Evolutionary conservation across 1,140 invertebrate species (phyloP).

Genomic region (Drosophila leontia): DNA sequence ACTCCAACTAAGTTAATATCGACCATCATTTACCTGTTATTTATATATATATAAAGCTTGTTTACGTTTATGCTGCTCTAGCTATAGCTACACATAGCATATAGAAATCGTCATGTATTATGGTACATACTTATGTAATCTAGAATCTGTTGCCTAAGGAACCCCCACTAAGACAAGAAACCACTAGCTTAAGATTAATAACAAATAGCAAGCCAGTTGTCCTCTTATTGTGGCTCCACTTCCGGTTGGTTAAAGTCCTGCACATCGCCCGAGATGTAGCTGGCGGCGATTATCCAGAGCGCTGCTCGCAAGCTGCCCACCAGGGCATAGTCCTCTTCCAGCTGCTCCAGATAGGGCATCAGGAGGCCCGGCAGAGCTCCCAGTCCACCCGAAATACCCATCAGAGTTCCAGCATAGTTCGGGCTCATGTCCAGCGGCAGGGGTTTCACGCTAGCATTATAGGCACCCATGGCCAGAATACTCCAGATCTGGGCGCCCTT

Average conservation of each 20-base stretch:
- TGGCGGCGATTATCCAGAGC: slow-evolving; percentile 59
- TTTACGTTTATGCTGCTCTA: slow-evolving; percentile 59
- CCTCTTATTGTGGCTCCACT: slow-evolving; percentile 10
- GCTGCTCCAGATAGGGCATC: slow-evolving; percentile 46
- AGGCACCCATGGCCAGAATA: slow-evolving; percentile 86
- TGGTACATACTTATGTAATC: slow-evolving; percentile 41
- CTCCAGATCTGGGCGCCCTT: slow-evolving; percentile 27
- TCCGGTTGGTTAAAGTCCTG: slow-evolving; percentile 53
- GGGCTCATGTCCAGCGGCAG: slow-evolving; percentile 92
- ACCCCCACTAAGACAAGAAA: slow-evolving; percentile 34
- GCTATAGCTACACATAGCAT: slow-evolving; percentile 28
- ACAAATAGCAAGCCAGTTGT: slow-evolving; percentile 26
- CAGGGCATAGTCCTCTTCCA: slow-evolving; percentile 47
- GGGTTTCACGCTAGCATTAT: slow-evolving; percentile 89
- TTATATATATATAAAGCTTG: slow-evolving; percentile 56
- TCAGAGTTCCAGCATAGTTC: slow-evolving; percentile 91
- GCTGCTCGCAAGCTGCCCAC: slow-evolving; percentile 49
- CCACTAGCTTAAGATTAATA: slow-evolving; percentile 43
- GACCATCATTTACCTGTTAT: slow-evolving; percentile 55
- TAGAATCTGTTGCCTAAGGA: slow-evolving; percentile 52
- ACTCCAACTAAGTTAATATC: slow-evolving; percentile 52
- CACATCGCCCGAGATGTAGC: slow-evolving; percentile 65
- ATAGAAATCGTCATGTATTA: slow-evolving; percentile 48
- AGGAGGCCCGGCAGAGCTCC: slow-evolving; percentile 45
- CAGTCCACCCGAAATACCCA: slow-evolving; percentile 90